Conservation (phyloP, 1,140 invertebrate genomes). For the Leptinotarsa texana region DNA sequence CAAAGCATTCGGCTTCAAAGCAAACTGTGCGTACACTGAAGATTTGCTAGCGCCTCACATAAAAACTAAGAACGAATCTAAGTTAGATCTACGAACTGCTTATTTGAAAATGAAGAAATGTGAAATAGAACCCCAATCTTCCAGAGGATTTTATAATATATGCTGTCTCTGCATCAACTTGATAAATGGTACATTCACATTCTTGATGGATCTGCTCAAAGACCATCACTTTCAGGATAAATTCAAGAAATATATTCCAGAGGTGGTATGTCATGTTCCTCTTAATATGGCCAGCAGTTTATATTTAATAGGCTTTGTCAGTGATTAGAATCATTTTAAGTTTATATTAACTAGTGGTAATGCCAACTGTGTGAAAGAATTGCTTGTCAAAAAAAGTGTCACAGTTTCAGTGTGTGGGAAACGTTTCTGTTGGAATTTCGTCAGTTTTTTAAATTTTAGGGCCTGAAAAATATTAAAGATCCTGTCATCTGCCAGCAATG, state of each 20-base stretch:
- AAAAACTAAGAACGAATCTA: neutral
- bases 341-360: too few relatives aligned
- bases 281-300: too few relatives aligned
- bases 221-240: neutral
- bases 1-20: neutral
- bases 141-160: neutral
- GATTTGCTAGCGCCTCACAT: neutral
- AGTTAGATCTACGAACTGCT: neutral
- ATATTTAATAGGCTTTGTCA: too few relatives aligned
- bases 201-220: neutral
- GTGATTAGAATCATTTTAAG: too few relatives aligned
- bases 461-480: neutral
- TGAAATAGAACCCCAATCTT: neutral
- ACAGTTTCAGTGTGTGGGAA: too few relatives aligned
- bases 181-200: neutral
- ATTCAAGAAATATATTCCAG: neutral
- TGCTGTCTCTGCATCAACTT: constrained; percentile 4
- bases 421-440: too few relatives aligned
- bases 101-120: neutral
- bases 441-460: neutral
- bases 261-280: neutral
- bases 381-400: too few relatives aligned
- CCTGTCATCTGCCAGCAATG: neutral
- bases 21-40: neutral
- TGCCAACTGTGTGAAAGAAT: too few relatives aligned